phyloP scores from a whole-genome alignment of 2,888 invertebrate genomes.

The Gasteruption jaculator region DNA sequence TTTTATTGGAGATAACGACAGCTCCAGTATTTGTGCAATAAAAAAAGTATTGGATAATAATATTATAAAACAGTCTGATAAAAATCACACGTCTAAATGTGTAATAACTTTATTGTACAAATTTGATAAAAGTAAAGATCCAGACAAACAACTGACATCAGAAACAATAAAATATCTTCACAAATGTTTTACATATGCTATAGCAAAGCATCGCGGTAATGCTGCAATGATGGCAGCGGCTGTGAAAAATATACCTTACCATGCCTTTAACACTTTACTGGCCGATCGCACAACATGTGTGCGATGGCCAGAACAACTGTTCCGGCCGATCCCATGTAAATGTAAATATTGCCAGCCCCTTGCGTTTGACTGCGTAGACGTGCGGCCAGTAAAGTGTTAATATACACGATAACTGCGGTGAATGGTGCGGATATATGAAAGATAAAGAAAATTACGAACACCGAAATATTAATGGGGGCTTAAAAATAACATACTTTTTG shows the following conservation, averaged over 20 bases:
- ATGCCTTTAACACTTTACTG: too few relatives aligned
- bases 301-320: too few relatives aligned
- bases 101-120: constrained; percentile 9
- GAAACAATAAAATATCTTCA: constrained; percentile 14
- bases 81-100: constrained; percentile 9
- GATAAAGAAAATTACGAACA: constrained; percentile 11
- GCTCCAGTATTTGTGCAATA: constrained; percentile 14
- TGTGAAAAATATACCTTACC: constrained; percentile 16
- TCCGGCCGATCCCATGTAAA: too few relatives aligned
- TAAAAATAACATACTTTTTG: constrained; percentile 7
- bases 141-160: constrained; percentile 1
- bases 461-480: constrained; percentile 1
- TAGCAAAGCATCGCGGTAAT: constrained; percentile 15
- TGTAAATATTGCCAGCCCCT: too few relatives aligned
- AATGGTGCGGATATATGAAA: constrained; percentile 16
- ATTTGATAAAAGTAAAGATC: constrained; percentile 5
- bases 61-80: constrained; percentile 6
- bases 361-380: too few relatives aligned
- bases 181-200: constrained; percentile 17
- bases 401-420: constrained; percentile 18
- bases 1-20: constrained; percentile 20
- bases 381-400: too few relatives aligned
- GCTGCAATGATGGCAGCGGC: constrained; percentile 8
- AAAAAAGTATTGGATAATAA: constrained; percentile 6
- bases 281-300: too few relatives aligned